These are phyloP conservation scores for Numenius arquata DNA, from an alignment of 2,113 vertebrate species.

Conservation along the genomic window DNA sequence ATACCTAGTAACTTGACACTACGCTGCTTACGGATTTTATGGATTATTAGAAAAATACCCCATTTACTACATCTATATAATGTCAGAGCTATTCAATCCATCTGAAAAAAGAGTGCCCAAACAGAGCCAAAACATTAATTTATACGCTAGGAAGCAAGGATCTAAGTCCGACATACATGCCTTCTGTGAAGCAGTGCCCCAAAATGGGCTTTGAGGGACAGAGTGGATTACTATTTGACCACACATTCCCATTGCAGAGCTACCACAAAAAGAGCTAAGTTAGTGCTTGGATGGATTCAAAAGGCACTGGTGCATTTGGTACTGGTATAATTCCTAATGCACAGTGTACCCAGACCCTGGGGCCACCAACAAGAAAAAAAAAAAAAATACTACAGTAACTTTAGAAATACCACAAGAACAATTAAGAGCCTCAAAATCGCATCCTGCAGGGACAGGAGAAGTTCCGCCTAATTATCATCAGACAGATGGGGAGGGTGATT, in stretches of 20 bases:
- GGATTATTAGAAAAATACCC: background rate
- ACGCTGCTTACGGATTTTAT: background rate
- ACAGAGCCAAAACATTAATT: background rate
- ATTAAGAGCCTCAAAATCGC: background rate
- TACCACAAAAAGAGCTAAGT: background rate
- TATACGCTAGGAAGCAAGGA: background rate
- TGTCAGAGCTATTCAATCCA: background rate
- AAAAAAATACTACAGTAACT: background rate
- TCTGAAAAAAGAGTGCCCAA: background rate
- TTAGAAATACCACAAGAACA: background rate
- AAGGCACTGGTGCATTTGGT: background rate
- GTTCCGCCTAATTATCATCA: background rate
- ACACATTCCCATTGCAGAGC: background rate
- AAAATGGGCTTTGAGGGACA: background rate
- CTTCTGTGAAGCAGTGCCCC: background rate
- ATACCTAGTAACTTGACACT: background rate
- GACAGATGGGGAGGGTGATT: background rate
- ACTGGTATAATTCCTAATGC: background rate
- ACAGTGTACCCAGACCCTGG: background rate
- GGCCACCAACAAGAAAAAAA: background rate
- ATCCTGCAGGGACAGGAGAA: background rate
- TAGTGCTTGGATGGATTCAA: background rate
- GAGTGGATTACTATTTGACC: background rate
- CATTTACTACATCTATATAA: background rate
- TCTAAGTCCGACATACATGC: background rate